These are phyloP conservation scores for Kuschelorhynchus macadamiae DNA, from an alignment of 2,888 invertebrate species.

Conservation along the genomic window DNA sequence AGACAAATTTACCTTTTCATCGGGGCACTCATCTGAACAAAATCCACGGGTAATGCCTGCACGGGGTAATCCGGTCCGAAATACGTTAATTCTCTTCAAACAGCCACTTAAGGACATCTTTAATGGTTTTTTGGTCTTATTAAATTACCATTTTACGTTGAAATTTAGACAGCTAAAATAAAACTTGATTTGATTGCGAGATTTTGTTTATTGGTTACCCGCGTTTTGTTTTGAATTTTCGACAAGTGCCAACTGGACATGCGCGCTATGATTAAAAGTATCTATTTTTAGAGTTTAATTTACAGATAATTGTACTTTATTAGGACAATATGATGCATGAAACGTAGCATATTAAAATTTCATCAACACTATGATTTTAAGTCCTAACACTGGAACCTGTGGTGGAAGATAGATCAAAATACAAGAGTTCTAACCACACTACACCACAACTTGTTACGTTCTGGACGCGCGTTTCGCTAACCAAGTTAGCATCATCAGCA, in stretches of 20 bases:
- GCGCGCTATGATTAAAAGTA: constrained; percentile 9
- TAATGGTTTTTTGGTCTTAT: constrained; percentile 31
- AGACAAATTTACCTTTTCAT: constrained; percentile 42
- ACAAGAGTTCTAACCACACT: too few species aligned
- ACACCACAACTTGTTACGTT: too few species aligned
- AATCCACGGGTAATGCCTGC: constrained; percentile 26
- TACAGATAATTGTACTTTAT: too few species aligned
- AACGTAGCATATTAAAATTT: neutral
- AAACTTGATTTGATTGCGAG: constrained; percentile 33
- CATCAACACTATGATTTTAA: too few species aligned
- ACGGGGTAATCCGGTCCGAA: constrained; percentile 35
- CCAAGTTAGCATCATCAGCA: too few species aligned
- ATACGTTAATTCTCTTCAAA: constrained; percentile 35
- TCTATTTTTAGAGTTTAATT: neutral
- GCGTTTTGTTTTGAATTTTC: constrained; percentile 41
- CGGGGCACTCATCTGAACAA: constrained; percentile 48
- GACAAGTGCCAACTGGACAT: constrained; percentile 32
- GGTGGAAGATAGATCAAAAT: too few species aligned
- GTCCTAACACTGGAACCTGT: too few species aligned
- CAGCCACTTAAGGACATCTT: constrained; percentile 45
- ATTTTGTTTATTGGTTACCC: constrained; percentile 46
- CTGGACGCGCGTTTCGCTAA: too few species aligned
- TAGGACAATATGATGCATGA: neutral
- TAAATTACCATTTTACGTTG: constrained; percentile 49
- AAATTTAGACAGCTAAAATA: constrained; percentile 49